phyloP scores from a whole-genome alignment of 37 sponge, comb jelly and placozoan genomes.

The Cladorhizidae sp. region DNA sequence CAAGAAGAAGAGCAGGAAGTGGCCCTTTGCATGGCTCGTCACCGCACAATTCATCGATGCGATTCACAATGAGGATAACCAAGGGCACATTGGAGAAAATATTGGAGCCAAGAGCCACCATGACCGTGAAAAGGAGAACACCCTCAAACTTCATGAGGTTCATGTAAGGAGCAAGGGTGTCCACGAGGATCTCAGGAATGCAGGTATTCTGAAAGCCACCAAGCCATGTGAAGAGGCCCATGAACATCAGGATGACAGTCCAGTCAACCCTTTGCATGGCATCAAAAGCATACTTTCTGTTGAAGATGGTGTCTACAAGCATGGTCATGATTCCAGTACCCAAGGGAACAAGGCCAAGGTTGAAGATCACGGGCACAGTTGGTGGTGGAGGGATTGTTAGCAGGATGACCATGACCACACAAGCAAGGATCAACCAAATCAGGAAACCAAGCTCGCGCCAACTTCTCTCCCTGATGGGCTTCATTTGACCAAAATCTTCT shows the following conservation, averaged over 20 bases:
- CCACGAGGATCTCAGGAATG: slow-evolving; percentile 61
- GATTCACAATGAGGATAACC: slow-evolving; percentile 69
- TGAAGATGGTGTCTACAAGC: slow-evolving; percentile 79
- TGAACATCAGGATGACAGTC: slow-evolving; percentile 90
- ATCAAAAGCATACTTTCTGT: slow-evolving; percentile 68
- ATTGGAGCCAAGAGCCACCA: slow-evolving; percentile 80
- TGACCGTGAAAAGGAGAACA: slow-evolving; percentile 71
- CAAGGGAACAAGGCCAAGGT: slow-evolving; percentile 86
- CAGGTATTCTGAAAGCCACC: slow-evolving; percentile 86
- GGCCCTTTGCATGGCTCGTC: slow-evolving; percentile 35
- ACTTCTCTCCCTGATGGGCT: slow-evolving; percentile 37
- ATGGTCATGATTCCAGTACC: slow-evolving; percentile 78
- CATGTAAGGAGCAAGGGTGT: slow-evolving; percentile 54
- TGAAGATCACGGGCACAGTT: slow-evolving; percentile 53
- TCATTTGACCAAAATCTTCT: slow-evolving; percentile 15
- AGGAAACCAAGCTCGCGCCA: slow-evolving; percentile 43
- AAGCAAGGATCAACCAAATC: slow-evolving; percentile 41
- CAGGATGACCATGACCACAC: slow-evolving; percentile 50
- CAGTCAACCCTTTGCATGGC: slow-evolving; percentile 84
- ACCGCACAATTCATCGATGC: slow-evolving; percentile 55
- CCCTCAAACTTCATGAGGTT: slow-evolving; percentile 56
- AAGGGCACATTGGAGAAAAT: slow-evolving; percentile 88
- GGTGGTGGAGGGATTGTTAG: slow-evolving; percentile 68
- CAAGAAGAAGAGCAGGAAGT: slow-evolving; percentile 72
- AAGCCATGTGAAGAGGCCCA: slow-evolving; percentile 89